Base-by-base conservation (phyloP, 2,888 invertebrate species). In the Cheilosia variabilis region DNA sequence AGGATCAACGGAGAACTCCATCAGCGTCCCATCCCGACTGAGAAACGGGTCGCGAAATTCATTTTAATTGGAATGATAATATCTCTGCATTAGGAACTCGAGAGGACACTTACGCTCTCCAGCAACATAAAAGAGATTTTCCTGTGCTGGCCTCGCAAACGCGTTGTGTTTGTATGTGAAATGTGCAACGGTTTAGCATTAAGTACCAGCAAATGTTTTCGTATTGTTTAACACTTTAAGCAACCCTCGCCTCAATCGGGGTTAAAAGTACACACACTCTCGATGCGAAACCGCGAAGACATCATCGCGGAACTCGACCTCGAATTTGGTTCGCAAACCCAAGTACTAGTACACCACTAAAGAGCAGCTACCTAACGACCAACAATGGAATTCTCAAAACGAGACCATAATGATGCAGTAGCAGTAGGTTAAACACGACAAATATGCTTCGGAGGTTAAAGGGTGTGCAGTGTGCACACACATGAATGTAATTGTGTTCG, bases 11-110 rank as follows among this genome's bases (percentile, higher is more conserved):
- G 52, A 7, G 17, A 55, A 15, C 6, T 55, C n/a, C 31, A 17
- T 52, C 4, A 9, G 6, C 24, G 10, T 24, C 65, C n/a, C 37
- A 34, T 66, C 19, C 31, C 58, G 45, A 13, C 52, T 10, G 43
- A 9, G 43, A 57, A 24, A 37, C 50, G 43, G 55, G 31, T 43
- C 43, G 37, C 52, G 50, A 69, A 62, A 68, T 47, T 75, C 78
- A 77, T 88, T 88, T 88, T 88, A 88, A 88, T 88, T 88, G 88
- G 88, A 88, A 82, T 87, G 88, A 88, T 88, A 88, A 88, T 88
- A 87, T 88, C 88, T 88, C 88, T 87, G 81, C 88, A 88, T 88
- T 88, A 87, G 77, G 81, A 81, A 72, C 79, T 87, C 71, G 78
- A 88, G 88, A 87, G 87, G 86, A 87, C 81, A 81, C 80, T 86